Conservation (phyloP, 2,797 vertebrate genomes). For the Lepilemur ruficaudatus region DNA sequence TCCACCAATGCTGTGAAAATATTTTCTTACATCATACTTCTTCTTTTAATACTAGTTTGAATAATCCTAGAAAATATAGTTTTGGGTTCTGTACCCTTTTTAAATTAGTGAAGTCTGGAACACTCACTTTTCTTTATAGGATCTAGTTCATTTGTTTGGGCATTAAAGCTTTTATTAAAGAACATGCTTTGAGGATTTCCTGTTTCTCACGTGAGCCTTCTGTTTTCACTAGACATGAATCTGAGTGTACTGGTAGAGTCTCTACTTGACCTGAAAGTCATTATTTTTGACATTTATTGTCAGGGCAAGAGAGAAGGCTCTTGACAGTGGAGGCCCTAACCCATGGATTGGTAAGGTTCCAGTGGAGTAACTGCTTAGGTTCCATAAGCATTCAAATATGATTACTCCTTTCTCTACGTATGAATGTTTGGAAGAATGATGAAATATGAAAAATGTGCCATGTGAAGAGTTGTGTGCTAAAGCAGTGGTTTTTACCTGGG, state of each 20-base stretch:
- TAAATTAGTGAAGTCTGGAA: neutral
- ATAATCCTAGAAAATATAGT: neutral
- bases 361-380: neutral
- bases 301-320: neutral
- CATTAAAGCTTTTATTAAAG: conserved; percentile 24
- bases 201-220: neutral
- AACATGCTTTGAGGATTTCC: neutral
- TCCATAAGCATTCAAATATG: neutral
- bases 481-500: neutral
- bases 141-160: conserved; percentile 31
- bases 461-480: neutral
- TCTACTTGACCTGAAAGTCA: neutral
- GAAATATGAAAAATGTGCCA: neutral
- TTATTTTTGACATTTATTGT: neutral
- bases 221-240: neutral
- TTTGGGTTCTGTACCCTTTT: neutral
- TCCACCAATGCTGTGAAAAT: neutral
- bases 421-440: neutral
- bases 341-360: neutral
- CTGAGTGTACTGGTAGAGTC: neutral
- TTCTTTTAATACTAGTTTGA: neutral
- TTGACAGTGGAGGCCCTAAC: neutral
- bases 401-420: neutral
- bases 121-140: conserved; percentile 1
- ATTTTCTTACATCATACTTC: neutral